These are phyloP conservation scores for Nipponacmea schrenckii DNA, from an alignment of 2,888 invertebrate species.

Conservation along the genomic window DNA sequence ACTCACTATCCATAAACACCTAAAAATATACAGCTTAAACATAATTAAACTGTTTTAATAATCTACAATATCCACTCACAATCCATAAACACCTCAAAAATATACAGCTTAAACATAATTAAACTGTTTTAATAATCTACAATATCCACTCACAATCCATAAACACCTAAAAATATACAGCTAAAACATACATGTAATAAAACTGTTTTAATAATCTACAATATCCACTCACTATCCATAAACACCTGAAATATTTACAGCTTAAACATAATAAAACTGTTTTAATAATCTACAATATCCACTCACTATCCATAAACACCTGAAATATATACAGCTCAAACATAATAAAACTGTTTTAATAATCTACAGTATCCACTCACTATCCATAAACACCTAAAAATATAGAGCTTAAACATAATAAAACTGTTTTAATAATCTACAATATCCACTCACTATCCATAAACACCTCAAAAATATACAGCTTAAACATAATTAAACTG, in stretches of 20 bases:
- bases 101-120: constrained; percentile 41
- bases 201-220: constrained; percentile 54
- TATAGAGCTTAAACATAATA: no score
- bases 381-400: constrained; percentile 48
- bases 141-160: constrained; percentile 49
- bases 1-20: constrained; percentile 62
- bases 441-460: no score
- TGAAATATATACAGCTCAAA: constrained; percentile 12
- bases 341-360: constrained; percentile 54
- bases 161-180: not conserved
- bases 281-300: not conserved
- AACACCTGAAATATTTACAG: constrained; percentile 41
- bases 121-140: constrained; percentile 53
- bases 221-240: constrained; percentile 62
- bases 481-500: no score
- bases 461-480: no score
- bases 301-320: not conserved
- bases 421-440: no score
- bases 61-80: constrained; percentile 58
- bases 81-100: constrained; percentile 59
- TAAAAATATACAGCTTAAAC: constrained; percentile 30
- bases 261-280: not conserved
- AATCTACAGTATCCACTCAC: constrained; percentile 57
- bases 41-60: constrained; percentile 56
- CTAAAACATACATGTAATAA: constrained; percentile 48